A percentile compares a stretch with the other conserved stretches of the same genome.
Evolutionary conservation across 2,888 invertebrate genomes (phyloP).

Genomic region (Cryptosula pallasiana): DNA sequence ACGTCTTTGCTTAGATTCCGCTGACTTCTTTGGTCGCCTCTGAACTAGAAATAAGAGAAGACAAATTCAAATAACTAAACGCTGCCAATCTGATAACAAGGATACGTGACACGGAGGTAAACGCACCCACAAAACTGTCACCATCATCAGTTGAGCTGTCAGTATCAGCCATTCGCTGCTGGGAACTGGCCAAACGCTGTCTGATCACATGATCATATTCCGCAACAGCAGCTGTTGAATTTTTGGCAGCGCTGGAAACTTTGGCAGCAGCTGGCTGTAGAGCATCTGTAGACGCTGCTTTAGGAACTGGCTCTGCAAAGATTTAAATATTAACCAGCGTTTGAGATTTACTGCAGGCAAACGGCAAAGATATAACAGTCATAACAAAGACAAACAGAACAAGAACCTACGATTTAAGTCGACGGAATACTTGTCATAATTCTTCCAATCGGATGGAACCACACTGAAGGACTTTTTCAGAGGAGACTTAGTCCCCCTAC

Average conservation of each 20-base stretch:
- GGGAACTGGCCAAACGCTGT: neutral
- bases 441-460: neutral
- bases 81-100: neutral
- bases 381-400: too few species aligned
- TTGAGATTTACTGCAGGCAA: too few species aligned
- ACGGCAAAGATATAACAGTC: too few species aligned
- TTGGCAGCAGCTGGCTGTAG: neutral
- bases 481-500: neutral
- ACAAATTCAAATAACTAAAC: neutral
- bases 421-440: neutral
- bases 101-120: too few species aligned
- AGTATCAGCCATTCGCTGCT: neutral
- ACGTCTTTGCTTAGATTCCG: neutral
- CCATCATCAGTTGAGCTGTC: constrained; percentile 5
- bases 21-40: neutral
- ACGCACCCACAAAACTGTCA: neutral
- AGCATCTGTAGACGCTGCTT: too few species aligned
- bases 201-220: constrained; percentile 22
- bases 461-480: constrained; percentile 7
- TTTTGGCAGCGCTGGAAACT: neutral
- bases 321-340: too few species aligned
- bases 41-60: neutral
- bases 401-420: neutral
- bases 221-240: neutral
- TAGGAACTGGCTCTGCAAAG: too few species aligned